These are phyloP conservation scores for Psittacula derbiana DNA, from an alignment of 2,797 vertebrate species.

Conservation along the genomic window DNA sequence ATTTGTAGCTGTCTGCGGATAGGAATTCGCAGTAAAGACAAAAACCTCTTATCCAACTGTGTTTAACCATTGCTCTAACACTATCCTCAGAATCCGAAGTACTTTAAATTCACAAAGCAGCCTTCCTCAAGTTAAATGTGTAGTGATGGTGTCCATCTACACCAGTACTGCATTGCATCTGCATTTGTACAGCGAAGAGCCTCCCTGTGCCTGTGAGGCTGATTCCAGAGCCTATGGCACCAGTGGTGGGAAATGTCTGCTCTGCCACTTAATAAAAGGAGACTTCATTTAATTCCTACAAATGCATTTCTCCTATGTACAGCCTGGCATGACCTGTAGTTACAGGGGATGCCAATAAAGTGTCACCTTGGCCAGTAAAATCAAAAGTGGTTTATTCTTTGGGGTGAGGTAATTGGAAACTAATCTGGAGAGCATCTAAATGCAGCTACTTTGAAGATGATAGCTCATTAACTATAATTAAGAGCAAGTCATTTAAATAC, in stretches of 20 bases:
- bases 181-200: conserved; percentile 38
- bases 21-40: not conserved
- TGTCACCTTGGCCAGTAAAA: conserved; percentile 1
- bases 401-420: not conserved
- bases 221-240: not conserved
- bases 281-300: not conserved
- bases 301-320: not conserved
- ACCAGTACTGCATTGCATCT: conserved; percentile 42
- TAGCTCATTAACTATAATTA: conserved; percentile 43
- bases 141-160: not conserved
- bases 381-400: not conserved
- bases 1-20: not conserved
- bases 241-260: not conserved
- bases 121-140: not conserved
- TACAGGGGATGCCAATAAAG: not conserved
- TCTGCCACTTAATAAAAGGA: not conserved
- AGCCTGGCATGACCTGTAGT: not conserved
- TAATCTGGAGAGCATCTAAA: not conserved
- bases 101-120: not conserved
- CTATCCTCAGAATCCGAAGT: not conserved
- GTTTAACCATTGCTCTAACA: not conserved
- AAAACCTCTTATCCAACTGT: not conserved
- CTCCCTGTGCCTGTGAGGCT: not conserved
- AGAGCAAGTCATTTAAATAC: not conserved
- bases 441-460: not conserved